Conservation (phyloP, 2,888 invertebrate genomes). For the Ypsolopha sequella region DNA sequence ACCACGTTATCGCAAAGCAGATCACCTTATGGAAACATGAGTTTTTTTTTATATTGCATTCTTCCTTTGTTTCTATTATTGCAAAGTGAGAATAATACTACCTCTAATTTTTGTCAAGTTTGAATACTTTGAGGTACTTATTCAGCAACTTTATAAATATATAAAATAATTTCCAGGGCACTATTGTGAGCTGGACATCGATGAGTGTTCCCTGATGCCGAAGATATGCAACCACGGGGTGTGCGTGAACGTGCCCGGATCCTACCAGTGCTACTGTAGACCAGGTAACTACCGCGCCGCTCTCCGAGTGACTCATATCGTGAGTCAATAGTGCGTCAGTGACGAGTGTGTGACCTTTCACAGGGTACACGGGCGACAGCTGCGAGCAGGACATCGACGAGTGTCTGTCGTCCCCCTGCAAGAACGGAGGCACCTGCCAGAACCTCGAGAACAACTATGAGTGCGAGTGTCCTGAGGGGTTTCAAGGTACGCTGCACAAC, state of each 20-base stretch:
- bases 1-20: too few relatives aligned
- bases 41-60: background rate
- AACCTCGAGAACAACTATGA: slow-evolving; percentile 87
- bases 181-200: slow-evolving; percentile 75
- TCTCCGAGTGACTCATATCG: too few relatives aligned
- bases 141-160: background rate
- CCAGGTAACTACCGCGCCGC: slow-evolving; percentile 63
- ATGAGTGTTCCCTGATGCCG: slow-evolving; percentile 76
- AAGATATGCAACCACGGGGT: slow-evolving; percentile 85
- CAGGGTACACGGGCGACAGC: slow-evolving; percentile 83
- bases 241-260: slow-evolving; percentile 81
- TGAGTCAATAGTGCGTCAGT: too few relatives aligned
- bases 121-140: too few relatives aligned
- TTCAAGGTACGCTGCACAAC: slow-evolving; percentile 65
- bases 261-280: slow-evolving; percentile 87
- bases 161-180: slow-evolving; percentile 39
- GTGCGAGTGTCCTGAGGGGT: slow-evolving; percentile 87
- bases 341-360: background rate
- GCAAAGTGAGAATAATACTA: background rate
- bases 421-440: slow-evolving; percentile 84
- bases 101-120: too few relatives aligned
- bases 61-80: background rate
- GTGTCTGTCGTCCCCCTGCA: slow-evolving; percentile 87
- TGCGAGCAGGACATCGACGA: slow-evolving; percentile 91
- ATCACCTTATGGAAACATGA: too few relatives aligned